A percentile compares a stretch with the other conserved stretches of the same genome.
Evolutionary conservation across 1,140 invertebrate genomes (phyloP).

Genomic region (Drusus annulatus): DNA sequence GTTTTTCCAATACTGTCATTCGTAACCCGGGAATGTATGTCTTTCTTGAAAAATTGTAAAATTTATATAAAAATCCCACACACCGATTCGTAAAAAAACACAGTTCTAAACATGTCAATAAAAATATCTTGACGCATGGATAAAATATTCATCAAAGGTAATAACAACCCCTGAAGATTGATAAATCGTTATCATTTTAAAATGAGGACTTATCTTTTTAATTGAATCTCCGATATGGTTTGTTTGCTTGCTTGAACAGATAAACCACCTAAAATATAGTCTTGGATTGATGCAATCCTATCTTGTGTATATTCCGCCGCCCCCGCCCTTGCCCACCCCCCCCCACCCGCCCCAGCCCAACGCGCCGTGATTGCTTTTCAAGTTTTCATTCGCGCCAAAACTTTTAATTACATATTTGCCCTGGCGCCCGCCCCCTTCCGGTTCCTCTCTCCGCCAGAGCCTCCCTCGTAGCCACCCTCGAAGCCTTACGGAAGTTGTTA

Average conservation of each 20-base stretch:
- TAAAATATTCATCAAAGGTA: no score
- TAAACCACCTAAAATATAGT: constrained; percentile 2
- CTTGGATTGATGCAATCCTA: constrained; percentile 20
- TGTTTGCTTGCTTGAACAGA: background rate
- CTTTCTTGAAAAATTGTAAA: no score
- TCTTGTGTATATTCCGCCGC: background rate
- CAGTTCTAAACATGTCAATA: no score
- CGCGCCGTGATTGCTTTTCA: constrained; percentile 57
- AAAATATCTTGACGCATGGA: no score
- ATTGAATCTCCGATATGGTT: no score
- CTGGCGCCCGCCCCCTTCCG: constrained; percentile 29
- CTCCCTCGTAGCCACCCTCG: background rate
- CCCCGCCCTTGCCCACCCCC: background rate
- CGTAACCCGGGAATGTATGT: no score
- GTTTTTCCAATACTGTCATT: no score
- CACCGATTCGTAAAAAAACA: no score
- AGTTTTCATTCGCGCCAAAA: constrained; percentile 59
- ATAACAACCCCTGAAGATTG: no score
- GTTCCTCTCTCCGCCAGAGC: background rate
- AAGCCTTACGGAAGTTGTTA: constrained; percentile 43
- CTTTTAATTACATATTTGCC: constrained; percentile 60
- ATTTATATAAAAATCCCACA: no score
- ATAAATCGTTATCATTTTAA: no score
- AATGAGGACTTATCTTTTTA: no score
- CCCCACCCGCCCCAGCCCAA: background rate